Evolutionary conservation across 2,797 vertebrate species (phyloP).

Genomic region (Bradypodion ventrale): DNA sequence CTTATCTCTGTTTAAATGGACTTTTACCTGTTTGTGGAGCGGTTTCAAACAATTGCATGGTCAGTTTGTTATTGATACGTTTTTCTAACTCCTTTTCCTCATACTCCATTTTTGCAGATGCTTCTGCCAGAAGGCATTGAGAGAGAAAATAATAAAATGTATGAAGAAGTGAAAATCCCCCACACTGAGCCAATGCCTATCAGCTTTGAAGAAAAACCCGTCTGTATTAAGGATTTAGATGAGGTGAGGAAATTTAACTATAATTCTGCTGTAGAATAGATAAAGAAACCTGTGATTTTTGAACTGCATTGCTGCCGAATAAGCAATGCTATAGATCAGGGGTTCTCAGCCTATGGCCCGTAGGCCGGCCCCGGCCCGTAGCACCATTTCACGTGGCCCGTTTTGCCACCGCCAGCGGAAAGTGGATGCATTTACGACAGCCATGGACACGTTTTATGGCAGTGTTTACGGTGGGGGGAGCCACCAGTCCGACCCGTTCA

Average conservation of each 20-base stretch:
- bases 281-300: constrained; percentile 21
- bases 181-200: constrained; percentile 89
- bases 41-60: not conserved
- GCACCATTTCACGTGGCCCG: too few relatives aligned
- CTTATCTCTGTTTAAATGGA: not conserved
- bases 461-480: too few relatives aligned
- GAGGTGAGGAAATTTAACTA: constrained; percentile 80
- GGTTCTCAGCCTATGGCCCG: too few relatives aligned
- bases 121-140: constrained; percentile 91
- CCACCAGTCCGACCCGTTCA: too few relatives aligned
- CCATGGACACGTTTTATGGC: too few relatives aligned
- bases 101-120: constrained; percentile 79
- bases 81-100: constrained; percentile 31
- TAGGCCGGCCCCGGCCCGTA: too few relatives aligned
- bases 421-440: too few relatives aligned
- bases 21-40: not conserved
- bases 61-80: constrained; percentile 14
- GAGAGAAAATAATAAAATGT: constrained; percentile 93
- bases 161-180: constrained; percentile 94
- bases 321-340: not conserved
- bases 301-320: too few relatives aligned
- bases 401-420: too few relatives aligned
- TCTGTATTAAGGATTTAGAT: constrained; percentile 92
- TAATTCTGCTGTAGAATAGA: constrained; percentile 10
- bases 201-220: constrained; percentile 90